Conservation (phyloP, 2,888 invertebrate species). For the Nomada ruficornis region DNA sequence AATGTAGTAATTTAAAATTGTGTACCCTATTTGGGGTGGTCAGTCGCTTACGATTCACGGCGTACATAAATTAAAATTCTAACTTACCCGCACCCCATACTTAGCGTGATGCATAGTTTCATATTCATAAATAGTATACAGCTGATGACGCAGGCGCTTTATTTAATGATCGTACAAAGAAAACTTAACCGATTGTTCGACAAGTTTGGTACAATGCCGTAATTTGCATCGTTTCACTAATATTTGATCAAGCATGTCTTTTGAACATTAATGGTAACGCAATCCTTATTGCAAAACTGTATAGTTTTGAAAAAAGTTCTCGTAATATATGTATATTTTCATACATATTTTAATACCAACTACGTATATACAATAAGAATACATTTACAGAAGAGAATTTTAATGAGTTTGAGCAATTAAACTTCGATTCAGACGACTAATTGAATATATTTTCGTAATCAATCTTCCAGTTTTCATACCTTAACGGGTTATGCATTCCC, state of each 20-base stretch:
- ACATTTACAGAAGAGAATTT: too few relatives aligned
- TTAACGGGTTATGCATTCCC: too few relatives aligned
- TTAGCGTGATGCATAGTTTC: slow-evolving; percentile 25
- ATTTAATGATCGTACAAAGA: slow-evolving; percentile 48
- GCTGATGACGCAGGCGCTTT: slow-evolving; percentile 71
- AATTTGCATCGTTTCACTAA: slow-evolving; percentile 31
- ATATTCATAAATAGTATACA: slow-evolving; percentile 43
- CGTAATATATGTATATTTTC: too few relatives aligned
- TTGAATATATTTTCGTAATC: too few relatives aligned
- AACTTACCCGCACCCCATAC: slow-evolving; percentile 19
- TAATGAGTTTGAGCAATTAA: too few relatives aligned
- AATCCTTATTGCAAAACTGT: not conserved
- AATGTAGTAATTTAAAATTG: not conserved
- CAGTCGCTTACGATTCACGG: not conserved
- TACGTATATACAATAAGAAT: too few relatives aligned
- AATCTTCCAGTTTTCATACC: too few relatives aligned
- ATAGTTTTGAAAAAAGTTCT: too few relatives aligned
- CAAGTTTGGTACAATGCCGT: slow-evolving; percentile 67
- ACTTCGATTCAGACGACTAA: too few relatives aligned
- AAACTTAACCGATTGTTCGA: slow-evolving; percentile 67
- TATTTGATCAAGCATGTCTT: slow-evolving; percentile 8
- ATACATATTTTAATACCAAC: too few relatives aligned
- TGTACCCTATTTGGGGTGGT: not conserved
- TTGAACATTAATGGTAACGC: slow-evolving; percentile 2
- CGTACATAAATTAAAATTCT: slow-evolving; percentile 41